Evolutionary conservation across 1,140 invertebrate genomes (phyloP), one percentile per base, ranked within the genome.

Genomic region (Sinella curviseta): DNA sequence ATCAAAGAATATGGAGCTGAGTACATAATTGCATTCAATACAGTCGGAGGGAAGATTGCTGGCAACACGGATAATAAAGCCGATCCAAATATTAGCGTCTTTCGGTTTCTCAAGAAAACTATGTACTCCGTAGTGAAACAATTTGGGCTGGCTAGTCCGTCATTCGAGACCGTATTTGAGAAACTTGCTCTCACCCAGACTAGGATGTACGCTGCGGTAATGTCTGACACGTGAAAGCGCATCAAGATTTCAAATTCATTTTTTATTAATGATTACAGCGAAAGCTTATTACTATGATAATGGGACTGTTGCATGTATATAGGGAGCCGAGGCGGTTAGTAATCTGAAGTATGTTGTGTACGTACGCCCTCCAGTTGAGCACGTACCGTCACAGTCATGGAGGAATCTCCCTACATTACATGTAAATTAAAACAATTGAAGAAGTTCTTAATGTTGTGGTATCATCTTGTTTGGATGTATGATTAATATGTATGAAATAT

Each of bases 1-100:
- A 39, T 75, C 4, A 36, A 54, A 24, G 39, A 75, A 26, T 75
- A 24, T 30, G 74, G 74, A 8, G 74, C 74, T 1, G 74, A 75
- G 28, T 75, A 75, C 39, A 54, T 75, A 4, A 36, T 75, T 48
- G 74, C 39, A 26, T 48, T 75, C 31, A 75, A 75, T 24, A 75
- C 74, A n/a, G 39, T 54, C 35, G 74, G 24, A 20, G 34, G 33
- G 8, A 75, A 75, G 24, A 8, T 28, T 48, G 14, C 1, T 12
- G 70, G 26, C 26, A 48, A 36, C 39, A 26, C 26, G 14, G 57
- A 65, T 26, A 70, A 70, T 31, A 70, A 31, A 30, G 65, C 65
- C 14, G 65, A 70, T 33, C 65, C 65, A 30, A 70, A 70, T n/a
- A 33, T 70, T 8, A 70, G 31, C 31, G 26, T 70, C 28, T 30